Conservation (phyloP, 2,113 vertebrate species). For the Falco punctatus region DNA sequence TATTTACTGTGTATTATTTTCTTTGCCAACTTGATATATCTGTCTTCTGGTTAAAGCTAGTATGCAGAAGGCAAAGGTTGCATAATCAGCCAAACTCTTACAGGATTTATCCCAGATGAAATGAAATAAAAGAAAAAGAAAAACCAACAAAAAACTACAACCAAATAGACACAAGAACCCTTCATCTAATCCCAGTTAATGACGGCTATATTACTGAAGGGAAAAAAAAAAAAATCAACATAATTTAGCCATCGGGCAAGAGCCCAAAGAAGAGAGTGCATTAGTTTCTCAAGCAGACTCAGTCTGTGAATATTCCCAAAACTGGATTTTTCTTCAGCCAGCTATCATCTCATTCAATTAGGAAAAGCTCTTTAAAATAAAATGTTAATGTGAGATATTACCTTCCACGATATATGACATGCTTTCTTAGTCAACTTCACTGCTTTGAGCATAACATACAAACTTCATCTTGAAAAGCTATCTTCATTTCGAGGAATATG, state of each 20-base stretch:
- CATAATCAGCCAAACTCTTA: constrained; percentile 10
- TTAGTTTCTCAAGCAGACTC: background rate
- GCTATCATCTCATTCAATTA: background rate
- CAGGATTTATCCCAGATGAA: constrained; percentile 30
- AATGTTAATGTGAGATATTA: background rate
- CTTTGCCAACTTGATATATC: background rate
- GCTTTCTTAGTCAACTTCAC: background rate
- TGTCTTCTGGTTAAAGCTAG: background rate
- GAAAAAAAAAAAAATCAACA: background rate
- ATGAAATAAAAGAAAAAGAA: background rate
- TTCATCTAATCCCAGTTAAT: constrained; percentile 23
- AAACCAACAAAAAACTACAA: background rate
- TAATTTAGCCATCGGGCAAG: background rate
- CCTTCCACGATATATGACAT: background rate
- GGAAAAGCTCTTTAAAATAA: background rate
- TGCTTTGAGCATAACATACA: background rate
- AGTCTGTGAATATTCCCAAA: background rate
- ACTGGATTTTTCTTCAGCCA: background rate
- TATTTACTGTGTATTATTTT: background rate
- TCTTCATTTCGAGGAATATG: background rate
- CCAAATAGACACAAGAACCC: background rate
- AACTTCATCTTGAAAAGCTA: background rate
- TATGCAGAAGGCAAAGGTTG: background rate
- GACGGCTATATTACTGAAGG: background rate
- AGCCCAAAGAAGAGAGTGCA: background rate